Evolutionary conservation across 2,888 invertebrate genomes (phyloP).

Genomic region (Drosophila neotestacea): DNA sequence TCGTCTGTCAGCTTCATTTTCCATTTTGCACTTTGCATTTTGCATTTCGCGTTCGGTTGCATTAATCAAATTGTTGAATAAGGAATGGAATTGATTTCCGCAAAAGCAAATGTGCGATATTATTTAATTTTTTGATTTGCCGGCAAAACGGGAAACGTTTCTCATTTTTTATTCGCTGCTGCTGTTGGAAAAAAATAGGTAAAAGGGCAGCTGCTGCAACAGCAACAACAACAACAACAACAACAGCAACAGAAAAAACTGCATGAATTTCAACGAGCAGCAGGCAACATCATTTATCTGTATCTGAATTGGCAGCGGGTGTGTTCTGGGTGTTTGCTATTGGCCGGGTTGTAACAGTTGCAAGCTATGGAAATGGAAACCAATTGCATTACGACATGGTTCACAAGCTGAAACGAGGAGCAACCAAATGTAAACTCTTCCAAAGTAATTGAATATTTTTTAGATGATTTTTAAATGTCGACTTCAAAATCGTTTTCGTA

Average conservation of each 20-base stretch:
- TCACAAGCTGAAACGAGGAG: constrained; percentile 26
- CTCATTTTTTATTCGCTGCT: constrained; percentile 38
- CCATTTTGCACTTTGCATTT: constrained; percentile 28
- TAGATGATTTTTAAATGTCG: constrained; percentile 17
- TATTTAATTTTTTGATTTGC: constrained; percentile 66
- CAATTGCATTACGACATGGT: constrained; percentile 55
- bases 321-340: background rate
- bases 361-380: constrained; percentile 39
- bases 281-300: constrained; percentile 56
- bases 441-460: constrained; percentile 46
- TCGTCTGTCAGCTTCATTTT: constrained; percentile 43
- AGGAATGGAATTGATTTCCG: constrained; percentile 75
- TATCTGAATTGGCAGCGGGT: constrained; percentile 43
- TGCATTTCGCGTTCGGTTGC: constrained; percentile 46
- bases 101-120: constrained; percentile 66
- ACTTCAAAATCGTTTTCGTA: background rate
- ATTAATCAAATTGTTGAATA: constrained; percentile 83
- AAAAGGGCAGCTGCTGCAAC: constrained; percentile 22
- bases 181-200: constrained; percentile 1
- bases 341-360: constrained; percentile 3
- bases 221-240: constrained; percentile 2
- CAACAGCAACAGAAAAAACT: constrained; percentile 2
- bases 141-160: constrained; percentile 44
- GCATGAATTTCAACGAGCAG: constrained; percentile 50
- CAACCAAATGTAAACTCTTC: constrained; percentile 36